phyloP scores from a whole-genome alignment of 1,140 invertebrate species.

The Drosophila persimilis region DNA sequence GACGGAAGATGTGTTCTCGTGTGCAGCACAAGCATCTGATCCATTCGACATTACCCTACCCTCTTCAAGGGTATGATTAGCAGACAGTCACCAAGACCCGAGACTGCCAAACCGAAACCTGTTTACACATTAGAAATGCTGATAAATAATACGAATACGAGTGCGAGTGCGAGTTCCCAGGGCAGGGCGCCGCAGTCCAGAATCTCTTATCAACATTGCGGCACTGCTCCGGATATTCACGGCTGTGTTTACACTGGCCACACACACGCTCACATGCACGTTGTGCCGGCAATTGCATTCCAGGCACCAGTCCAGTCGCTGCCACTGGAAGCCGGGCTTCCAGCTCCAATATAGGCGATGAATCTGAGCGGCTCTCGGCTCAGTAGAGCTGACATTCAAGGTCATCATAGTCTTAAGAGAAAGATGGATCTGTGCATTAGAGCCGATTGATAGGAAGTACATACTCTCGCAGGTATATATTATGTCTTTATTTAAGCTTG shows the following conservation, averaged over 20 bases:
- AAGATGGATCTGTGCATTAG: no score
- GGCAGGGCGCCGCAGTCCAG: neutral
- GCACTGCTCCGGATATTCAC: neutral
- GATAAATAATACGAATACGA: constrained; percentile 16
- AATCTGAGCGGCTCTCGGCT: neutral
- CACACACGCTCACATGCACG: neutral
- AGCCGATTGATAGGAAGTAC: no score
- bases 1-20: no score
- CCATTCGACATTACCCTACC: no score
- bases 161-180: neutral
- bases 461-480: no score
- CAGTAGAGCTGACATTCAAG: constrained; percentile 9
- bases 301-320: neutral
- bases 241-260: neutral
- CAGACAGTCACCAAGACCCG: no score
- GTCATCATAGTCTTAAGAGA: no score
- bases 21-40: no score
- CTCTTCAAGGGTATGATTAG: no score
- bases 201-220: constrained; percentile 26
- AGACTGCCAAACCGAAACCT: constrained; percentile 2
- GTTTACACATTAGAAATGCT: constrained; percentile 27
- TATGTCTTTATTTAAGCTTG: no score
- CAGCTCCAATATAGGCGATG: no score
- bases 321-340: neutral
- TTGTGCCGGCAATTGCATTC: no score